Evolutionary conservation across 2,888 invertebrate genomes (phyloP).

Genomic region (Sphecodes monilicornis): DNA sequence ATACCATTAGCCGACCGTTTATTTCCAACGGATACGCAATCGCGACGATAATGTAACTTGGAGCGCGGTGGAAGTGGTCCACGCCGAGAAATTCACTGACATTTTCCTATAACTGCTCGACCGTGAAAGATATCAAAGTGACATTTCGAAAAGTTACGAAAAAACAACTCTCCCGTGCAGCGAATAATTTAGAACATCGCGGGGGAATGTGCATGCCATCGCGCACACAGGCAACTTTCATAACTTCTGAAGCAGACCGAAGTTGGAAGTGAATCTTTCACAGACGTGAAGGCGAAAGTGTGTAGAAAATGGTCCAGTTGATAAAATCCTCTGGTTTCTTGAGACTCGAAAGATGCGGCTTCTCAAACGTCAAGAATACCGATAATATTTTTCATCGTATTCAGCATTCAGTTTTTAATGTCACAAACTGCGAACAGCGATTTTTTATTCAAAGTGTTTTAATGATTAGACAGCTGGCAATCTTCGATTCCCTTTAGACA

Average conservation of each 20-base stretch:
- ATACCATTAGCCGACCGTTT: slow-evolving; percentile 73
- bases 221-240: neutral
- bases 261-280: too few species aligned
- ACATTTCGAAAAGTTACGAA: neutral
- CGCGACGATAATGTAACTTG: slow-evolving; percentile 55
- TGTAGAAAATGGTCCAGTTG: neutral
- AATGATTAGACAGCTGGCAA: too few species aligned
- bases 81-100: neutral
- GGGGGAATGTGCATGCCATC: too few species aligned
- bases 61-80: slow-evolving; percentile 16
- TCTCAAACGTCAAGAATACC: too few species aligned
- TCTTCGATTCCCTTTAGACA: too few species aligned
- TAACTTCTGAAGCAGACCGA: neutral
- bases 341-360: too few species aligned
- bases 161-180: neutral
- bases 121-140: neutral
- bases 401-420: too few species aligned
- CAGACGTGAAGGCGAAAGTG: neutral
- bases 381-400: too few species aligned
- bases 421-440: too few species aligned
- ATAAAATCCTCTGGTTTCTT: neutral
- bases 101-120: neutral
- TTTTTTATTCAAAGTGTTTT: too few species aligned
- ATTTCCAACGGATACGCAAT: slow-evolving; percentile 74
- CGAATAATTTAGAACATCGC: neutral